Evolutionary conservation across 2,888 invertebrate genomes (phyloP).

Genomic region (Archips xylosteana): DNA sequence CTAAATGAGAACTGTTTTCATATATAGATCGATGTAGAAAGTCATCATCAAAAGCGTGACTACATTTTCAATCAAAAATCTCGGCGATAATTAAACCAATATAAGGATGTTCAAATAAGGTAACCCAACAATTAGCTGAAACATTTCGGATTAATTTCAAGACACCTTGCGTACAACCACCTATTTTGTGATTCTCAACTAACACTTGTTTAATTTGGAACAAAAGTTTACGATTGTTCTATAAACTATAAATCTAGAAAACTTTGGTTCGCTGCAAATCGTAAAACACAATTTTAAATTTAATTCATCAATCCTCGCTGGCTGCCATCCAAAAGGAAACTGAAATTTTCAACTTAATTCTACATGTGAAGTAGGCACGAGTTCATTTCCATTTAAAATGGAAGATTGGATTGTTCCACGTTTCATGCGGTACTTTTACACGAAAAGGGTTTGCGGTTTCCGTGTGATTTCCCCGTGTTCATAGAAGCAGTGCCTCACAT

Average conservation of each 20-base stretch:
- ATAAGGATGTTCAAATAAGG: too few relatives aligned
- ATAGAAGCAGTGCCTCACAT: neutral
- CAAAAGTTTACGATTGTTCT: neutral
- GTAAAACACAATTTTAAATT: constrained; percentile 9
- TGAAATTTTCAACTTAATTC: constrained; percentile 11
- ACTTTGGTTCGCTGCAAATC: constrained; percentile 5
- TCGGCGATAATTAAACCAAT: too few relatives aligned
- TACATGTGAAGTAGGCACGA: constrained; percentile 10
- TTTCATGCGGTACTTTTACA: constrained; percentile 13
- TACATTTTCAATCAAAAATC: too few relatives aligned
- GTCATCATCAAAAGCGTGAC: too few relatives aligned
- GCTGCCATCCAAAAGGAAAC: constrained; percentile 23
- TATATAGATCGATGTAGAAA: too few relatives aligned
- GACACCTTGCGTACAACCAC: too few relatives aligned
- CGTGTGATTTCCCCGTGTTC: constrained; percentile 19
- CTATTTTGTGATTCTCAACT: neutral
- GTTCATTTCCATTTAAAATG: constrained; percentile 1
- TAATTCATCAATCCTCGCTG: constrained; percentile 21
- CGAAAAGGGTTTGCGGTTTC: constrained; percentile 3
- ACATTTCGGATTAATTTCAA: too few relatives aligned
- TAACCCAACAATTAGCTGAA: too few relatives aligned
- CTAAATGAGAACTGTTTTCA: too few relatives aligned
- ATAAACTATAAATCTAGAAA: constrained; percentile 2
- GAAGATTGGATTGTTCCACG: constrained; percentile 4
- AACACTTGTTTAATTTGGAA: neutral